These are phyloP conservation scores for Brachylomia viminalis DNA, from an alignment of 2,888 invertebrate genomes.

Conservation along the genomic window DNA sequence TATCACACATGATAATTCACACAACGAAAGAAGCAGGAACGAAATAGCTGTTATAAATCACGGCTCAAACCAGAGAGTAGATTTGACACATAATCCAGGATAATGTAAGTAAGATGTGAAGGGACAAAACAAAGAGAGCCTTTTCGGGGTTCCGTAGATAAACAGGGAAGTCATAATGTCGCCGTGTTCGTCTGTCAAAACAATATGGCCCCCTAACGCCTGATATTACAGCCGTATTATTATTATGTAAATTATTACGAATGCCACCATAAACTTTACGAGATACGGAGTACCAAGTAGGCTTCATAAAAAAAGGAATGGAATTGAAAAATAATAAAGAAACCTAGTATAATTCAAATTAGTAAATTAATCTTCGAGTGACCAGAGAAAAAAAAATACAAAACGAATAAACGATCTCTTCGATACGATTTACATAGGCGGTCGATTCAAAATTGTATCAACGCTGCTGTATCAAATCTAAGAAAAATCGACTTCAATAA, in stretches of 20 bases:
- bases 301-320: background rate
- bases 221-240: constrained; percentile 34
- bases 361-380: background rate
- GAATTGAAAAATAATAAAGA: background rate
- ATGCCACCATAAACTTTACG: constrained; percentile 33
- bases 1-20: constrained; percentile 47
- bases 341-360: background rate
- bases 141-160: constrained; percentile 46
- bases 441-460: background rate
- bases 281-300: background rate
- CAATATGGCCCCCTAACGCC: constrained; percentile 25
- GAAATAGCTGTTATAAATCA: constrained; percentile 62
- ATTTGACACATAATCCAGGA: constrained; percentile 66
- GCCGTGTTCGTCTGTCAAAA: constrained; percentile 43
- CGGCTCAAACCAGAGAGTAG: constrained; percentile 45
- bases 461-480: background rate
- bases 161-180: constrained; percentile 34
- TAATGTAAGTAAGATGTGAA: constrained; percentile 52
- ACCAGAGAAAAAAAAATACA: background rate
- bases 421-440: background rate
- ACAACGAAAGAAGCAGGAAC: constrained; percentile 15
- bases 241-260: constrained; percentile 51
- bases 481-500: background rate
- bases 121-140: constrained; percentile 52
- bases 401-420: no score